A percentile compares a stretch with the other conserved stretches of the same genome.
These are phyloP conservation scores for Morpho helenor DNA, from an alignment of 2,888 invertebrate species.

Conservation along the genomic window DNA sequence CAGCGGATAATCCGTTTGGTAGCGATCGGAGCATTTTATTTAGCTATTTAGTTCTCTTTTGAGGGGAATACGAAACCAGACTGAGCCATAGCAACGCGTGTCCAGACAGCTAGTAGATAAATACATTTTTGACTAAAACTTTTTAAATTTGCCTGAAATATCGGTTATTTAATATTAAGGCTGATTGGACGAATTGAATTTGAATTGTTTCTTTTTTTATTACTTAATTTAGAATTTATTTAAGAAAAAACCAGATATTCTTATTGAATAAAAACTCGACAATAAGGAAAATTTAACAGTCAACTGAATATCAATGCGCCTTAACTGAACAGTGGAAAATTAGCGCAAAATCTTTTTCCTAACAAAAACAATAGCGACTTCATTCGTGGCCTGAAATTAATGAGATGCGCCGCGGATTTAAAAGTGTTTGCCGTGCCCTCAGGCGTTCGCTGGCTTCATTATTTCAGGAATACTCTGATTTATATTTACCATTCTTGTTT, in stretches of 20 bases:
- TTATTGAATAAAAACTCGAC: not conserved
- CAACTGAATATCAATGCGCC: slow-evolving; percentile 16
- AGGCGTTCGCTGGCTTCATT: slow-evolving; percentile 60
- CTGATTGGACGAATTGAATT: no score
- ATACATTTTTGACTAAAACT: no score
- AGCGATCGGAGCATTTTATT: no score
- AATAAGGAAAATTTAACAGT: slow-evolving; percentile 8
- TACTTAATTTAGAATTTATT: not conserved
- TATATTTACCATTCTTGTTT: slow-evolving; percentile 62
- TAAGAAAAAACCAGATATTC: not conserved
- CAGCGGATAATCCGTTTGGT: no score
- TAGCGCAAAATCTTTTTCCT: slow-evolving; percentile 60
- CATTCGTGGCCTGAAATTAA: slow-evolving; percentile 67
- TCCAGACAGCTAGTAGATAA: no score
- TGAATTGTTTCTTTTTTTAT: no score
- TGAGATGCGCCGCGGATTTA: slow-evolving; percentile 73
- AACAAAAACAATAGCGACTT: slow-evolving; percentile 71
- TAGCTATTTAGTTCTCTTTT: no score
- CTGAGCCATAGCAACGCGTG: no score
- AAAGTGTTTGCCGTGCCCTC: slow-evolving; percentile 73
- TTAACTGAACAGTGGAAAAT: slow-evolving; percentile 59
- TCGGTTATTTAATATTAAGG: no score
- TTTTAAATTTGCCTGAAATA: no score
- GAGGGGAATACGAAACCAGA: no score
- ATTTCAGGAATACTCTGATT: slow-evolving; percentile 68